Evolutionary conservation across 2,113 vertebrate genomes (phyloP).

Genomic region (Ardeotis arabs): DNA sequence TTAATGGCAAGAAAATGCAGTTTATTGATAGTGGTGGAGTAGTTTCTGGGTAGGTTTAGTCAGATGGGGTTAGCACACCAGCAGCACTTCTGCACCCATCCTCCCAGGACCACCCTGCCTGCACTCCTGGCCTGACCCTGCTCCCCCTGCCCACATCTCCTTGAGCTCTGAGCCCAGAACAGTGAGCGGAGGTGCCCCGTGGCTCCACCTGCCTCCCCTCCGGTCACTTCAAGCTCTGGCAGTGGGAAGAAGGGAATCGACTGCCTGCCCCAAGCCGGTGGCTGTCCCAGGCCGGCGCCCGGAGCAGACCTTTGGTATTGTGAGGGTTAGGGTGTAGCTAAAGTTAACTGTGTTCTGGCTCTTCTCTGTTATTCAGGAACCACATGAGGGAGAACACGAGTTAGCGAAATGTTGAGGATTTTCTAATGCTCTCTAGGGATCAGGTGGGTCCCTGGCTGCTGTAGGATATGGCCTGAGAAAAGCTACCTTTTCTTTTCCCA

Average conservation of each 20-base stretch:
- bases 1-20: not conserved
- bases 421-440: conserved; percentile 2
- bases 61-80: not conserved
- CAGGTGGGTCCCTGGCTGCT: conserved; percentile 52
- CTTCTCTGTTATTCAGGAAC: not conserved
- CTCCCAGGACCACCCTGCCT: not conserved
- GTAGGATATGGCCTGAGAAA: not conserved
- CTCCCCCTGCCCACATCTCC: not conserved
- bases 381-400: not conserved
- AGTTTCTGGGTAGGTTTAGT: not conserved
- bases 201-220: not conserved
- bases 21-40: not conserved
- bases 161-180: not conserved
- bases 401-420: not conserved
- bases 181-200: rapidly evolving
- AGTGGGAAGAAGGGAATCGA: not conserved
- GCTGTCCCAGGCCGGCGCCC: not conserved
- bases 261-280: not conserved
- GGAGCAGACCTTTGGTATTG: not conserved
- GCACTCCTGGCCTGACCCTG: not conserved
- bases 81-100: not conserved
- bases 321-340: not conserved
- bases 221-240: not conserved
- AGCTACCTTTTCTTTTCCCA: conserved; percentile 36
- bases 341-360: not conserved